Percentiles rank a stretch among this genome's conserved stretches.
phyloP scores from a whole-genome alignment of 1,140 invertebrate genomes.

The Cryptotermes secundus region DNA sequence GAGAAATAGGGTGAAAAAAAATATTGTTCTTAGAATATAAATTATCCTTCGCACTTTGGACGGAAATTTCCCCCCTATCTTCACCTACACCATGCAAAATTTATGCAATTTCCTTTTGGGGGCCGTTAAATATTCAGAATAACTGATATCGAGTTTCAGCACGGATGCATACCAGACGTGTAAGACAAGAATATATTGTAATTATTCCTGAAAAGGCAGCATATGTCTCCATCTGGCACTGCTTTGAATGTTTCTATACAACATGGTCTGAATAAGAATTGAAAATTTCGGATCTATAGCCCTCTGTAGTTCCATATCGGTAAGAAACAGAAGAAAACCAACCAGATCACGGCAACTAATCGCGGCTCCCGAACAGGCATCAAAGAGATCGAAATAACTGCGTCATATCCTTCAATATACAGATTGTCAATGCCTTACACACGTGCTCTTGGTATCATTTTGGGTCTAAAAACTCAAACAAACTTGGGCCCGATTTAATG shows the following conservation, averaged over 20 bases:
- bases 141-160: not conserved
- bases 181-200: not conserved
- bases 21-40: conserved; percentile 15
- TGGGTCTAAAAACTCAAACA: no score
- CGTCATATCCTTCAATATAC: no score
- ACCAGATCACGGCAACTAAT: not conserved
- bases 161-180: not conserved
- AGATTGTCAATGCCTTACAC: no score
- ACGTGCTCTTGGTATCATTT: no score
- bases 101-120: conserved; percentile 1
- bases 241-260: not conserved
- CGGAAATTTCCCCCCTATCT: conserved; percentile 10
- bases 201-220: not conserved
- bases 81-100: not conserved
- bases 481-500: no score
- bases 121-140: not conserved
- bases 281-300: not conserved
- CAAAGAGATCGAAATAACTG: not conserved
- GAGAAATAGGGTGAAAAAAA: not conserved
- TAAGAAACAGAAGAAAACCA: not conserved
- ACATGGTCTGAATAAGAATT: not conserved
- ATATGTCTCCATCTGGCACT: not conserved
- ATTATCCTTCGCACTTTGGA: not conserved
- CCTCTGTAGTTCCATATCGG: not conserved
- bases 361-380: not conserved